phyloP scores from a whole-genome alignment of 1,140 invertebrate species.

The Notospermus geniculatus region DNA sequence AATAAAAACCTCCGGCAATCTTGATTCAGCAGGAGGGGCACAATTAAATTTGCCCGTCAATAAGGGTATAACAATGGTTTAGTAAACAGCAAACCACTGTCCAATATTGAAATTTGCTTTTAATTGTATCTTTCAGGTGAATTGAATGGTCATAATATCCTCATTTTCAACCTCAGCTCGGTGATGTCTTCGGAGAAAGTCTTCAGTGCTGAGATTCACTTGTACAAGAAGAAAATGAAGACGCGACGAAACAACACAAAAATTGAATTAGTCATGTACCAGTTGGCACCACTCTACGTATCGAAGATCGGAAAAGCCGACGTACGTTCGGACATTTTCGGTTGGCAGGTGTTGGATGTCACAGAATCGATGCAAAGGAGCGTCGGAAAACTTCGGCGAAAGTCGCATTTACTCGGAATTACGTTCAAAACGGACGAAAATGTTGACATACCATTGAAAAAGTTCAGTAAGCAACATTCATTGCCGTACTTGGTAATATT shows the following conservation, averaged over 20 bases:
- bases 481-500: conserved; percentile 54
- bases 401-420: conserved; percentile 41
- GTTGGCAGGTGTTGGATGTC: conserved; percentile 51
- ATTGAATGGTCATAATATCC: conserved; percentile 44
- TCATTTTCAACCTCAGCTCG: conserved; percentile 54
- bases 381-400: conserved; percentile 27
- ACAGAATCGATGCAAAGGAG: conserved; percentile 39
- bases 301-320: conserved; percentile 34
- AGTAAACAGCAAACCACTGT: no score
- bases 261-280: conserved; percentile 39
- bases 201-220: conserved; percentile 51
- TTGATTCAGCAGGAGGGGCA: no score
- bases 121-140: conserved; percentile 33
- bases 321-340: conserved; percentile 25
- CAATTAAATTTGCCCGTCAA: no score
- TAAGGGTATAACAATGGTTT: no score
- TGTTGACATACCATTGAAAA: conserved; percentile 30
- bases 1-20: no score
- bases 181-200: conserved; percentile 41
- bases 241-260: conserved; percentile 22
- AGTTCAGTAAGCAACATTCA: conserved; percentile 41
- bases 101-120: background rate
- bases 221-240: conserved; percentile 42
- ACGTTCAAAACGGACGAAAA: conserved; percentile 35
- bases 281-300: conserved; percentile 39